Evolutionary conservation across 2,888 invertebrate genomes (phyloP).

Genomic region (Carterocephalus palaemon): DNA sequence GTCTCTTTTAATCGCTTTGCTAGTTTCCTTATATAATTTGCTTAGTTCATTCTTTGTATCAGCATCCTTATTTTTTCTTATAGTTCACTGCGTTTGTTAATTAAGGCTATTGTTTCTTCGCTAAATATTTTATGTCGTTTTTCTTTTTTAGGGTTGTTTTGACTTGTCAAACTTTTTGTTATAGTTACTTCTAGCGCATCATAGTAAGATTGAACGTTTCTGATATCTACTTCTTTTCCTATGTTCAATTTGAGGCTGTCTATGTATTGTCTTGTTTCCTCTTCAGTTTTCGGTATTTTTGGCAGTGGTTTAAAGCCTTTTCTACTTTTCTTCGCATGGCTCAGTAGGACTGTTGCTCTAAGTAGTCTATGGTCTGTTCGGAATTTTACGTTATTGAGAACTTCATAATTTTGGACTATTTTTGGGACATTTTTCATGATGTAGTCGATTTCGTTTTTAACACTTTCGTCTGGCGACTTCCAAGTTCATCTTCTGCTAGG

Average conservation of each 20-base stretch:
- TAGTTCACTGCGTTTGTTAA: too few species aligned
- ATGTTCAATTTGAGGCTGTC: neutral
- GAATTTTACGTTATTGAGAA: neutral
- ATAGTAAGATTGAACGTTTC: neutral
- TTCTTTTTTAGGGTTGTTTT: neutral
- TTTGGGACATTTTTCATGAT: neutral
- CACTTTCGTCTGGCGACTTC: neutral
- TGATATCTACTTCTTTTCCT: neutral
- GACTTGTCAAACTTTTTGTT: neutral
- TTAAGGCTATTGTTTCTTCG: constrained; percentile 6
- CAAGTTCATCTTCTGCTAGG: neutral
- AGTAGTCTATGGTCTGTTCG: neutral
- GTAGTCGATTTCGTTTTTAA: constrained; percentile 3
- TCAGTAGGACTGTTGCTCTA: constrained; percentile 1
- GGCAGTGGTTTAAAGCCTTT: neutral
- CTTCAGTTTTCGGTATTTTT: neutral
- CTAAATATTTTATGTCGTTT: constrained; percentile 45
- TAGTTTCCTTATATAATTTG: too few species aligned
- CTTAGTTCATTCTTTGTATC: too few species aligned
- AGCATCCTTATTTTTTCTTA: too few species aligned
- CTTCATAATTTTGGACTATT: neutral
- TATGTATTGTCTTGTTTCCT: neutral
- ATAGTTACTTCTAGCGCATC: neutral
- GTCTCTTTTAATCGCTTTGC: too few species aligned
- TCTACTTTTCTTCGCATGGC: constrained; percentile 1